phyloP scores from a whole-genome alignment of 2,113 vertebrate genomes.

The Notarius quadriscutis region DNA sequence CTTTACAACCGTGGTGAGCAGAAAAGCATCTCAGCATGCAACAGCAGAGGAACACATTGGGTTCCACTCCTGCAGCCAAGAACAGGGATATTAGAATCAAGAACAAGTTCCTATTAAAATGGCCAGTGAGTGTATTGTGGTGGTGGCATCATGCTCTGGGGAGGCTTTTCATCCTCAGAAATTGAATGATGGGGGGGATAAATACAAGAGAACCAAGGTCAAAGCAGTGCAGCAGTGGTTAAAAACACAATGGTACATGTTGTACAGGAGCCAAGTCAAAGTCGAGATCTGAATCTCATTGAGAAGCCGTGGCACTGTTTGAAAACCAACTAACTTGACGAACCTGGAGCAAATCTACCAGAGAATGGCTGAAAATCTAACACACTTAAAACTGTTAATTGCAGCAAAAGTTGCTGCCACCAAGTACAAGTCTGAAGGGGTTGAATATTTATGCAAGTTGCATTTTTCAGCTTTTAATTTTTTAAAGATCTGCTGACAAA shows the following conservation, averaged over 20 bases:
- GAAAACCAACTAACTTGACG: background rate
- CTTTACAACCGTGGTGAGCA: too few relatives aligned
- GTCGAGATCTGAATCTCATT: background rate
- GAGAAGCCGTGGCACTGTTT: background rate
- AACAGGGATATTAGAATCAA: too few relatives aligned
- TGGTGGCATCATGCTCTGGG: too few relatives aligned
- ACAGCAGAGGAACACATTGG: too few relatives aligned
- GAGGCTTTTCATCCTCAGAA: background rate
- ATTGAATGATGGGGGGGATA: background rate
- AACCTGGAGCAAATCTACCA: background rate
- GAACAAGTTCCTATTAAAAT: too few relatives aligned
- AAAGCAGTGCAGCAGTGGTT: background rate
- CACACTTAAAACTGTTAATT: background rate
- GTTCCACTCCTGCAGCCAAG: too few relatives aligned
- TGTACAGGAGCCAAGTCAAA: background rate
- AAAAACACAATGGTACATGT: background rate
- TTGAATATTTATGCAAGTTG: background rate
- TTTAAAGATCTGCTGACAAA: background rate
- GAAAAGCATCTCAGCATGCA: too few relatives aligned
- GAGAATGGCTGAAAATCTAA: background rate
- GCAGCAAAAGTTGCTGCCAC: background rate
- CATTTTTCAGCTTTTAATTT: background rate
- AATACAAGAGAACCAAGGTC: background rate
- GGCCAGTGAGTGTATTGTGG: too few relatives aligned
- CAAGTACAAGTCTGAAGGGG: background rate